Evolutionary conservation across 2,888 invertebrate genomes (phyloP).

Genomic region (Microplitis deprimator): DNA sequence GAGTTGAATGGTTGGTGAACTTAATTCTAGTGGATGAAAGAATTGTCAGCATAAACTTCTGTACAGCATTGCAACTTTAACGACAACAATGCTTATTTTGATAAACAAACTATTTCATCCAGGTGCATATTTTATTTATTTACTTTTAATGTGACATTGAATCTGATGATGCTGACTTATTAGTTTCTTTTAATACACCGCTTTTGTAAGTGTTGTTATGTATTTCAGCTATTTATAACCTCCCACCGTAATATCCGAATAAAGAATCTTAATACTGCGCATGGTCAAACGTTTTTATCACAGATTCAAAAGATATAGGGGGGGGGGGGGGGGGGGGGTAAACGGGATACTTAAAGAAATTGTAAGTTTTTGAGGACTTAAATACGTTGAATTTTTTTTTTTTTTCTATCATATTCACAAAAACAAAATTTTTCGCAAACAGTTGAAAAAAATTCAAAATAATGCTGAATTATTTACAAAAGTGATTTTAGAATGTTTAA

Average conservation of each 20-base stretch:
- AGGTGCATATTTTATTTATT: neutral
- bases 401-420: too few relatives aligned
- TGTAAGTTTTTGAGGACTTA: too few relatives aligned
- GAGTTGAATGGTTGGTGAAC: too few relatives aligned
- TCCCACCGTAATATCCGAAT: neutral
- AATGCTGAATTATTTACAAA: too few relatives aligned
- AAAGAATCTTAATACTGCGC: constrained; percentile 5
- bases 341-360: too few relatives aligned
- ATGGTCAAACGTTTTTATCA: neutral
- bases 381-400: too few relatives aligned
- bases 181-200: neutral
- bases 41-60: too few relatives aligned
- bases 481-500: too few relatives aligned
- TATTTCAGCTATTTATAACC: neutral
- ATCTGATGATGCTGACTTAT: neutral
- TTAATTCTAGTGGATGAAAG: too few relatives aligned
- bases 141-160: neutral
- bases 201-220: neutral
- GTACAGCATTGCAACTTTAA: too few relatives aligned
- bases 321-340: neutral
- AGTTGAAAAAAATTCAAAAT: too few relatives aligned
- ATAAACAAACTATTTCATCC: neutral
- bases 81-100: neutral
- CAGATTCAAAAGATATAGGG: neutral
- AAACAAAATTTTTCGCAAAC: too few relatives aligned